Base-by-base conservation (phyloP, 2,113 vertebrate species). In the Gambusia holbrooki region DNA sequence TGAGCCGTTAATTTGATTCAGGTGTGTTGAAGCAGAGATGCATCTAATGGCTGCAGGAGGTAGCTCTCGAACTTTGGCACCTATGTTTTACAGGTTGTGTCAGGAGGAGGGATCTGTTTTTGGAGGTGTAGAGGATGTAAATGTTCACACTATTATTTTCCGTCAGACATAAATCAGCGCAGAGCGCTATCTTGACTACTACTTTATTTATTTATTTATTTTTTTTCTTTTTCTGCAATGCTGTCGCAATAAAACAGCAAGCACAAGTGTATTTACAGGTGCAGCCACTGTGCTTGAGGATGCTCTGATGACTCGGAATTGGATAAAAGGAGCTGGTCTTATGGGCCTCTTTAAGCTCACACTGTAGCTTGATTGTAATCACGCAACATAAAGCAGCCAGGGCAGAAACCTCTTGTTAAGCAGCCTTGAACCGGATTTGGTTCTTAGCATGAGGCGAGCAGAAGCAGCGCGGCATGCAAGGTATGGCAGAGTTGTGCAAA, bases 321-420 rank as follows among this genome's bases (percentile, higher is more conserved):
- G 62, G 77, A 88, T 87, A 83, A 81, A 78, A 80, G 77, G 69
- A 73, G 58, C 40, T 78, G 61, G 75, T 80, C 69, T 69, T 45
- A 19, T 48, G 69, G 58, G 48, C 62, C 17, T 77, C 77, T 82
- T 62, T 86, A 62, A 62, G 68, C 80, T 80, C 33, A 77, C 62
- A 84, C 81, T 83, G 48, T 64, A 79, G 62, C 33, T 83, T 85
- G 86, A 89, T 87, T 90, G 89, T 87, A 77, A 89, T 82, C 73
- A 67, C 33, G 75, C 60, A 76, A 83, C 62, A 71, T 83, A 81
- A 87, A 84, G 83, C 29, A 84, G 73, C 73, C 71, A 4, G 30
- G 10, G 15, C 37, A 45, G 54, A 80, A 86, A 79, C 80, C 63
- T 83, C 74, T 82, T 76, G 68, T 73, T 83, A 77, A 85, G 69